Base-by-base conservation (phyloP, 2,797 vertebrate genomes). In the Philypnodon macrostomus region DNA sequence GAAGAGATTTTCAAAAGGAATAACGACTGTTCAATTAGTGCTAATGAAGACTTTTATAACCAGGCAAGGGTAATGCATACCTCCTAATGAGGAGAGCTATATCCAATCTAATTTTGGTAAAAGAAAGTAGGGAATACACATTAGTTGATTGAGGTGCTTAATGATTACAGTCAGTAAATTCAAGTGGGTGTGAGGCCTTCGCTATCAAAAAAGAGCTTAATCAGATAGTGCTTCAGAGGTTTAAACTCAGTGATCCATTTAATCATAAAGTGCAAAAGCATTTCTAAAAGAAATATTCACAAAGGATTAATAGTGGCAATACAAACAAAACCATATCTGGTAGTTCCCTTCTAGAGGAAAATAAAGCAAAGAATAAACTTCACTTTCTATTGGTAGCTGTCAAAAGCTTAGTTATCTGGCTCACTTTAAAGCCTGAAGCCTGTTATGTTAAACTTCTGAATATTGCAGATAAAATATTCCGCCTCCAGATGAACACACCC, bases 391-490 rank as follows among this genome's bases (percentile, higher is more conserved):
- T 46, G 29, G 17, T 53, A 37, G 18, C 17, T 21, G 29, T 47
- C 40, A 51, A 45, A 54, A 35, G 21, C 45, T 45, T 16, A 18
- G 21, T 4, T 35, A 38, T 34, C 54, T 53, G 26, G 16, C 34
- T 57, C 35, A 38, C 60, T 61, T 50, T 34, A 67, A 57, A 63
- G 55, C 58, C 6, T 9, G 36, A n/a, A 55, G 47, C 1, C 26
- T 15, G 44, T 52, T 8, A 39, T 47, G 55, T 45, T 50, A 38
- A 53, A 58, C n/a, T 2, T 38, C 42, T 63, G 51, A 24, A 56
- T 52, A 41, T 17, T 24, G 40, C 24, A 19, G 55, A 59, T 63
- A 10, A 55, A 62, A 37, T 27, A 55, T 50, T 47, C 18, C 12
- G 27, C 44, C 46, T 29, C 13, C 21, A 1, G n/a, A 10, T 3